Evolutionary conservation across 2,888 invertebrate species (phyloP), one percentile per base, ranked within the genome.

Genomic region (Bedellia somnulentella): DNA sequence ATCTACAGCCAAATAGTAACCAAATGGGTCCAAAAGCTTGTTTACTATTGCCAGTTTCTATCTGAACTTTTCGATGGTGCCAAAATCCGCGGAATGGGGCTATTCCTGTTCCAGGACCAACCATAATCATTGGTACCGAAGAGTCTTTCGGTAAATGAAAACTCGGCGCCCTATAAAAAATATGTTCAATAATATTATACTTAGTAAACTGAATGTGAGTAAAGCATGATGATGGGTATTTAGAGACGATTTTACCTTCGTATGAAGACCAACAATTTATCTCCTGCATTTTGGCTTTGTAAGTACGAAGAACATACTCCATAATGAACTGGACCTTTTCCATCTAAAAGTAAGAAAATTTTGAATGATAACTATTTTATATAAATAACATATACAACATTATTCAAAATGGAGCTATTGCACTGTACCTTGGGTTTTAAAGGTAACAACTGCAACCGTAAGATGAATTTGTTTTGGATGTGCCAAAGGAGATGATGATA

Each of bases 11-110:
- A 47, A 93, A 93, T 63, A 93, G 93, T 27, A 94, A 57, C 81
- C 87, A 89, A 47, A 90, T 83, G 40, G 62, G 57, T 8, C 75
- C 76, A 3, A 52, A 36, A 18, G 55, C 52, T 9, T 46, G 32
- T 5, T 41, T 36, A n/a, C 39, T 43, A 12, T 29, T 39, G n/a
- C 47, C 39, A 25, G 51, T 44, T 18, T 49, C 42, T 2, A 61
- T 52, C 31, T 56, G 54, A 24, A 52, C 45, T 35, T 52, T 50
- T 35, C 87, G 80, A 46, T 95, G 91, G 51, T 93, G 89, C 95
- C 94, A 95, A 52, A 95, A 95, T 8, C 90, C 89, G 53, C 94
- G 80, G 61, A 95, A 95, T 1, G 96, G 96, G 1, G 95, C 95
- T 24, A 96, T 91, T 2, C 96, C 95, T 0, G 95, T 94, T 13